Evolutionary conservation across 1,140 invertebrate species (phyloP), one percentile per base, ranked within the genome.

Genomic region (Muscidifurax raptorellus): DNA sequence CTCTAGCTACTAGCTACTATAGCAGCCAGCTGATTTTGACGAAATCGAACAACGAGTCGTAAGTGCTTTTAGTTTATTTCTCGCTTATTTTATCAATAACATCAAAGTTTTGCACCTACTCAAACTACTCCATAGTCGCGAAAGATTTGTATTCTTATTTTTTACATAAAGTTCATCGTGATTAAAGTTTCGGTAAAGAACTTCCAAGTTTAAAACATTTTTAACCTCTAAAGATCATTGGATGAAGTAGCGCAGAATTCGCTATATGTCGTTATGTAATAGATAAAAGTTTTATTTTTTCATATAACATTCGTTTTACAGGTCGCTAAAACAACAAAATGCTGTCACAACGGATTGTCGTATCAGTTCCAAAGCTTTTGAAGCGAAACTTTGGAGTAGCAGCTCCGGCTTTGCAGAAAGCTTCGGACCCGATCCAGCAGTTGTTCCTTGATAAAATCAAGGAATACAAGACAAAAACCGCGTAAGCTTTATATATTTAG

Each of bases 401-500:
- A 82, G 95, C 95, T 15, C 96, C 96, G 28, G 95, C 92, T 36
- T 90, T 97, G 78, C 95, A 96, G 89, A 96, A 96, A 90, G 96
- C 95, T 6, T 93, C 94, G 6, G 98, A 99, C 92, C 98, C 98
- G 9, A 98, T 99, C 90, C 98, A 99, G 90, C 96, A 99, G 92
- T 91, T 99, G 32, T 99, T 99, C 91, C 88, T 99, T 66, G 97
- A 99, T 79, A 99, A 99, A 95, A 95, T 99, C 86, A 95, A 95
- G 77, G 98, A 98, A 93, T 99, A 98, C 93, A 97, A 95, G 88
- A 93, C 95, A 25, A 96, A 96, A 89, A 95, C 94, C 89, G 92
- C 93, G 96, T 96, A 94, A 94, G 94, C 93, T 83, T 76, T 32
- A 32, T 18, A 71, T 82, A 74, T 82, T 79, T 0, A 27, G 6